These are phyloP conservation scores for Falco novaeseelandiae DNA, from an alignment of 2,797 vertebrate genomes.

Conservation along the genomic window DNA sequence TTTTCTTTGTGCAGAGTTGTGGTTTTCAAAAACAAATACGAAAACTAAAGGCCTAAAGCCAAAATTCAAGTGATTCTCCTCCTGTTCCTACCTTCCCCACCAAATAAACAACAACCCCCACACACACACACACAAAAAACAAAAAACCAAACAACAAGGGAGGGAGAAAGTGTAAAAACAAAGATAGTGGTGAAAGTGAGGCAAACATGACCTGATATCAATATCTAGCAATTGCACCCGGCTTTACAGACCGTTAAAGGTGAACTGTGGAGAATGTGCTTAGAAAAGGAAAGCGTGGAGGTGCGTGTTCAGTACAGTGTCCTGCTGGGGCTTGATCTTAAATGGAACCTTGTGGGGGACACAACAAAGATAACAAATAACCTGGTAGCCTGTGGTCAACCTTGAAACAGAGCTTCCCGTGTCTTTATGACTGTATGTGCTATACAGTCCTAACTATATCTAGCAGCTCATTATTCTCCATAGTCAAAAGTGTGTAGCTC, in stretches of 20 bases:
- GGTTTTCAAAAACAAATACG: not conserved
- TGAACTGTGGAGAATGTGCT: not conserved
- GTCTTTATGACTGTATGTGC: not conserved
- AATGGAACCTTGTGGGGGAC: not conserved
- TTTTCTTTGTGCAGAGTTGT: not conserved
- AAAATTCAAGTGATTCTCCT: not conserved
- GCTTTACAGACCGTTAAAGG: not conserved
- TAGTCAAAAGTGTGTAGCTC: not conserved
- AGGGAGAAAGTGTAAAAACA: not conserved
- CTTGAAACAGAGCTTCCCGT: not conserved
- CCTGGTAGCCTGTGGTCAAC: not conserved
- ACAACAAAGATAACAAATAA: not conserved
- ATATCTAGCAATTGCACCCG: not conserved
- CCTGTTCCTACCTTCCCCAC: not conserved
- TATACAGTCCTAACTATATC: not conserved
- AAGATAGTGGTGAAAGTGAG: not conserved
- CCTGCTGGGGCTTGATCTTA: not conserved
- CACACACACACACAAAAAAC: too few species aligned
- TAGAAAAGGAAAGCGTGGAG: not conserved
- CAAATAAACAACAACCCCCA: not conserved
- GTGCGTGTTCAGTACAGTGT: not conserved
- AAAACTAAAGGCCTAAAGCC: not conserved
- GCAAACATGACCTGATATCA: not conserved
- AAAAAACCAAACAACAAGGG: not conserved
- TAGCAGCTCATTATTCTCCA: not conserved